Evolutionary conservation across 2,113 vertebrate species (phyloP).

Genomic region (Apistogramma diplotaenia): DNA sequence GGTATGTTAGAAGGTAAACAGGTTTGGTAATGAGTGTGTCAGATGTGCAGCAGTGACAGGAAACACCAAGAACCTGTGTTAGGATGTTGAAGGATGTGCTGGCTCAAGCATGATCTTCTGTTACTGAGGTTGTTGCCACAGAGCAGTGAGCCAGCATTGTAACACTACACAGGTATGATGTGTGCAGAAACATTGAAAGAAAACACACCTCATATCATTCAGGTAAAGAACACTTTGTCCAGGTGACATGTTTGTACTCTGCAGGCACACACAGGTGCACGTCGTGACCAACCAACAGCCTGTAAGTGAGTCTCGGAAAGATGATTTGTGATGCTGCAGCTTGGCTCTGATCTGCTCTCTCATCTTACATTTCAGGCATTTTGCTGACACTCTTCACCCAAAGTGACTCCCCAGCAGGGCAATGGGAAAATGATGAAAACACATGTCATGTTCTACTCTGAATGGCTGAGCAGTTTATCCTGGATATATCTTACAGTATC

Average conservation of each 20-base stretch:
- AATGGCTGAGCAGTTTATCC: not conserved
- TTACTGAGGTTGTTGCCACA: not conserved
- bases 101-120: not conserved
- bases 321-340: constrained; percentile 4
- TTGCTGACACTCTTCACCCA: constrained; percentile 26
- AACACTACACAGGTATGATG: not conserved
- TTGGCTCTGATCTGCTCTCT: constrained; percentile 16
- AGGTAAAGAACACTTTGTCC: not conserved
- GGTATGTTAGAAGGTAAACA: not conserved
- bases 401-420: not conserved
- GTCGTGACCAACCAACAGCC: not conserved
- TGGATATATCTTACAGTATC: not conserved
- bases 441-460: constrained; percentile 13
- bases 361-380: constrained; percentile 41
- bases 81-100: not conserved
- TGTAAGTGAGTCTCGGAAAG: not conserved
- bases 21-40: not conserved
- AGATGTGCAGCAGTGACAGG: not conserved
- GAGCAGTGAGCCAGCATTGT: not conserved
- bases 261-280: not conserved
- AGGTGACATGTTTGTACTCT: not conserved
- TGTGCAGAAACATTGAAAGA: not conserved
- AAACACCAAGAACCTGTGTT: not conserved
- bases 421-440: constrained; percentile 17
- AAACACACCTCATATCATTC: not conserved